These are phyloP conservation scores for Mesorhabditis belari DNA, from an alignment of 2,888 invertebrate species.

Conservation along the genomic window DNA sequence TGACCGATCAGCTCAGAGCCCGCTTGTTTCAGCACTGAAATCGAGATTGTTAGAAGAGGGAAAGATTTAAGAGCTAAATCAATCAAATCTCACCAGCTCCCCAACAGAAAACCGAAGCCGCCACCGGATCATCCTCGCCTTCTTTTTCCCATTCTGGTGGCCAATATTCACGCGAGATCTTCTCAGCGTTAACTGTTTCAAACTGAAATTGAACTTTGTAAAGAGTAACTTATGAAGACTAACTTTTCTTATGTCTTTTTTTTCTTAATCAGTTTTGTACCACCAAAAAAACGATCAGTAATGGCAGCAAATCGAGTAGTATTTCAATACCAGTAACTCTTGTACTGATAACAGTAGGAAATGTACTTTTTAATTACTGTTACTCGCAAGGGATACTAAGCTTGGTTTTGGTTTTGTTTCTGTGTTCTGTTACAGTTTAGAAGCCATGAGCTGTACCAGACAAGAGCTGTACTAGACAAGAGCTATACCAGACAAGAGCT, in stretches of 20 bases:
- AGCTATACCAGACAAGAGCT: too few relatives aligned
- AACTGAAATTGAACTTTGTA: conserved; percentile 13
- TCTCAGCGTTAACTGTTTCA: conserved; percentile 15
- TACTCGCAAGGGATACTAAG: too few relatives aligned
- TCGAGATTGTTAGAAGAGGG: neutral
- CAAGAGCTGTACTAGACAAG: too few relatives aligned
- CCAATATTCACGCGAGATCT: conserved; percentile 15
- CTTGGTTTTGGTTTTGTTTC: too few relatives aligned
- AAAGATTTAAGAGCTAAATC: neutral
- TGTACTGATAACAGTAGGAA: too few relatives aligned
- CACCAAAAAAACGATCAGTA: too few relatives aligned
- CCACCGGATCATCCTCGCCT: conserved; percentile 25
- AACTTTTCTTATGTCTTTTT: neutral
- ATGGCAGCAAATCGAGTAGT: too few relatives aligned
- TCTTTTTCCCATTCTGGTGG: conserved; percentile 35
- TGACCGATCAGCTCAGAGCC: conserved; percentile 37
- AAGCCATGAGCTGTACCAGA: too few relatives aligned
- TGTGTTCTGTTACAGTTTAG: too few relatives aligned
- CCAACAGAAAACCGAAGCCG: conserved; percentile 35
- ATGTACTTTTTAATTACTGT: too few relatives aligned
- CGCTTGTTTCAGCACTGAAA: conserved; percentile 26
- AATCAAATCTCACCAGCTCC: conserved; percentile 16
- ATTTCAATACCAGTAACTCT: too few relatives aligned
- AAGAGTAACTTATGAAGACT: neutral
- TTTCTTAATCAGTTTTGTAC: neutral